phyloP scores from a whole-genome alignment of 2,797 vertebrate species.

The Periparus ater region DNA sequence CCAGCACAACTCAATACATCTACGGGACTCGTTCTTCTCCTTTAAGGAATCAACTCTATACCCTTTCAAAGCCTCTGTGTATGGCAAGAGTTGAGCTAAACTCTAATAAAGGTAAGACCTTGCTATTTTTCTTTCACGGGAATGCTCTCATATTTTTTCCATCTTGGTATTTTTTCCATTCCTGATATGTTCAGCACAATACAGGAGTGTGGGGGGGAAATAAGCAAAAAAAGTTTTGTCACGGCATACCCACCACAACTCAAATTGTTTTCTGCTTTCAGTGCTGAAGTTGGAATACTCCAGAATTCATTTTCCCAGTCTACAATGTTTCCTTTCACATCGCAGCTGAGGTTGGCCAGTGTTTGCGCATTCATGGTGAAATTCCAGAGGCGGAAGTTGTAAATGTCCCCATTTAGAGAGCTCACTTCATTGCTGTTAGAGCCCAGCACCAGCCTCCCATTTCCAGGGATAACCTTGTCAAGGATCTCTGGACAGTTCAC shows the following conservation, averaged over 20 bases:
- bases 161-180: too few species aligned
- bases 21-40: neutral
- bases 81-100: neutral
- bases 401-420: slow-evolving; percentile 85
- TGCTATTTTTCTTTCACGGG: neutral
- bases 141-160: neutral
- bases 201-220: neutral
- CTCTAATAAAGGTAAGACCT: neutral
- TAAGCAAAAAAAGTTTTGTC: slow-evolving; percentile 17
- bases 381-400: slow-evolving; percentile 94
- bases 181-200: slow-evolving; percentile 23
- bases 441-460: slow-evolving; percentile 82
- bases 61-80: neutral
- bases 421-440: slow-evolving; percentile 71
- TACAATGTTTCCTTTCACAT: slow-evolving; percentile 83
- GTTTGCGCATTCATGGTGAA: slow-evolving; percentile 78
- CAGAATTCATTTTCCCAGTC: slow-evolving; percentile 95
- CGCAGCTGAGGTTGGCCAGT: slow-evolving; percentile 84
- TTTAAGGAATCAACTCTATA: neutral
- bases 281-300: slow-evolving; percentile 82
- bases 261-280: slow-evolving; percentile 87
- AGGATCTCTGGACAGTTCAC: slow-evolving; percentile 70
- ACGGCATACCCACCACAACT: slow-evolving; percentile 92
- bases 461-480: slow-evolving; percentile 69
- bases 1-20: neutral